phyloP scores from a whole-genome alignment of 2,888 invertebrate genomes.

The Papilio elwesi region DNA sequence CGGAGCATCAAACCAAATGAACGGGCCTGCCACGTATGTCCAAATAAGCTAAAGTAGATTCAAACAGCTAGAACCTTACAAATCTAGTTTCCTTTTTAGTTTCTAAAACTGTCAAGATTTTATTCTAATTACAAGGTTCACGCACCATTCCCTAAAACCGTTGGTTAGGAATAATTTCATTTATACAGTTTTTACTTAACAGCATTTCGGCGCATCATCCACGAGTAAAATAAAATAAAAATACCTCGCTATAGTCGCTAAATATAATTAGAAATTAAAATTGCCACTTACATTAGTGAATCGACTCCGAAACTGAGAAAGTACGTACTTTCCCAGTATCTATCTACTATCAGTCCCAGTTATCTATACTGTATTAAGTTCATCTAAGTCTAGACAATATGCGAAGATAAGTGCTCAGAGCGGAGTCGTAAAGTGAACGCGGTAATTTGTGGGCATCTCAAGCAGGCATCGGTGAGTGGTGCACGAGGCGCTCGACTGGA shows the following conservation, averaged over 20 bases:
- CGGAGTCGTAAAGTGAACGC: slow-evolving; percentile 10
- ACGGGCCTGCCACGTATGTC: too few relatives aligned
- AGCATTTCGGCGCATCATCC: slow-evolving; percentile 6
- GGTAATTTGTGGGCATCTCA: slow-evolving; percentile 20
- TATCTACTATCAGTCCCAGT: too few relatives aligned
- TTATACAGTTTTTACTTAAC: slow-evolving; percentile 6
- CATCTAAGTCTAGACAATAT: neutral
- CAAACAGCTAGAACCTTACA: too few relatives aligned
- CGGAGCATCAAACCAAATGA: too few relatives aligned
- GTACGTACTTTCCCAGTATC: too few relatives aligned
- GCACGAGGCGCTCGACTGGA: neutral
- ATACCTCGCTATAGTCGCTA: neutral
- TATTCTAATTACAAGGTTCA: neutral
- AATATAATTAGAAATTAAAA: neutral
- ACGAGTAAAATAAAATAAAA: slow-evolving; percentile 3
- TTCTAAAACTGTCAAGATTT: neutral
- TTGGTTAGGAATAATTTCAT: slow-evolving; percentile 5
- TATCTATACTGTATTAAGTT: too few relatives aligned
- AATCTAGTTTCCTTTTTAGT: too few relatives aligned
- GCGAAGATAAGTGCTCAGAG: neutral
- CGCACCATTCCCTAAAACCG: neutral
- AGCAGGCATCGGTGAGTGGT: neutral
- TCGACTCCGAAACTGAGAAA: too few relatives aligned
- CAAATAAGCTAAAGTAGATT: too few relatives aligned
- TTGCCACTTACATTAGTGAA: too few relatives aligned